Evolutionary conservation across 2,113 vertebrate species (phyloP).

Genomic region (Eulacestoma nigropectus): DNA sequence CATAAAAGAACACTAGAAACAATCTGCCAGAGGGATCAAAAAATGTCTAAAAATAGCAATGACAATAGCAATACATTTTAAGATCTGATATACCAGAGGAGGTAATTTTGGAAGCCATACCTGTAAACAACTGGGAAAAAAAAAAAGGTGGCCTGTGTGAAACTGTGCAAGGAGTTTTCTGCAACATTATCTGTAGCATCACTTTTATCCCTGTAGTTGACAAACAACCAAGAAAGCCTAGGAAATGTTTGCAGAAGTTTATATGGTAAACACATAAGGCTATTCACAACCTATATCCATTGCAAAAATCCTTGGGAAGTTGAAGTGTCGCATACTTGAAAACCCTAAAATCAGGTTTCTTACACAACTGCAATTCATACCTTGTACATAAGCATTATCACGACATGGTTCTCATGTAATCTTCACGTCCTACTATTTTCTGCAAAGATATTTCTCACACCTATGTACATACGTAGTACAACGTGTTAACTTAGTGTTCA

Average conservation of each 20-base stretch:
- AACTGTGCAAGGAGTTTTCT: neutral
- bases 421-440: neutral
- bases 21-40: constrained; percentile 43
- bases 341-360: neutral
- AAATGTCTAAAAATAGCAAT: constrained; percentile 35
- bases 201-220: neutral
- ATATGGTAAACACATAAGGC: neutral
- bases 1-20: constrained; percentile 24
- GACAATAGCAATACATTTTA: constrained; percentile 9
- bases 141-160: neutral
- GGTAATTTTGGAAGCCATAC: neutral
- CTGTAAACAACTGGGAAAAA: neutral
- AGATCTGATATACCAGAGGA: neutral
- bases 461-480: neutral
- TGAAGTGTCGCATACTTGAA: neutral
- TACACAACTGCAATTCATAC: neutral
- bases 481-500: neutral
- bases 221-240: neutral
- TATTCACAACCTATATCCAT: neutral
- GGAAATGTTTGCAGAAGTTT: neutral
- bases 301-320: neutral
- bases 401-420: neutral
- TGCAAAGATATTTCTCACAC: neutral
- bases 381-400: neutral
- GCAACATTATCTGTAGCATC: neutral